Percentiles rank a stretch among this genome's conserved stretches.
These are phyloP conservation scores for Chrysocyon brachyurus DNA, from an alignment of 2,797 vertebrate species.

Conservation along the genomic window DNA sequence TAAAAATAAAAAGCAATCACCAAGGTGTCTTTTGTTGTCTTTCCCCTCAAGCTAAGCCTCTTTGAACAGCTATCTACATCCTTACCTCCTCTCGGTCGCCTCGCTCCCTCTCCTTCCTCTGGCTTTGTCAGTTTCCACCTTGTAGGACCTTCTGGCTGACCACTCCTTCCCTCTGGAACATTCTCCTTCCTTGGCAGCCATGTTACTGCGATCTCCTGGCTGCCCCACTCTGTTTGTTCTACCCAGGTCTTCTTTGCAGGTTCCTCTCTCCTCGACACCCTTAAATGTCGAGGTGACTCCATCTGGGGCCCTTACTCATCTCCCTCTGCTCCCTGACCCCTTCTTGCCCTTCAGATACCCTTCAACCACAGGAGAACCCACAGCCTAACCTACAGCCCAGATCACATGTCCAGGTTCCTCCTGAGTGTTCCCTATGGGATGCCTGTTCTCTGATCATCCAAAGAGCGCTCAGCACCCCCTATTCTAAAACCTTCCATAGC, in stretches of 20 bases:
- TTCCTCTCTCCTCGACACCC: neutral
- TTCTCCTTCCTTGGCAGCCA: neutral
- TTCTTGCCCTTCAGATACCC: neutral
- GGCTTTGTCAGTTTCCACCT: neutral
- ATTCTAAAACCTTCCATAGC: neutral
- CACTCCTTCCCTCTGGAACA: neutral
- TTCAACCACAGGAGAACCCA: neutral
- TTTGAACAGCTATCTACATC: neutral
- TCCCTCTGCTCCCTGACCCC: neutral
- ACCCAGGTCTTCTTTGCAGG: neutral
- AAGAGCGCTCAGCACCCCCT: neutral
- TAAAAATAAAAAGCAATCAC: neutral
- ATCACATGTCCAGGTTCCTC: neutral
- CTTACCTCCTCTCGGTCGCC: too few relatives aligned
- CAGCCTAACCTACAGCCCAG: neutral
- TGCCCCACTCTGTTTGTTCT: neutral
- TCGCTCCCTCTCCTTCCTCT: neutral
- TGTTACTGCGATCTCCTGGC: neutral
- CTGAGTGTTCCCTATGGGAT: neutral
- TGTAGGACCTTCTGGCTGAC: neutral
- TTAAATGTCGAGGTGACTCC: neutral
- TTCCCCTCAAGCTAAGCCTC: neutral
- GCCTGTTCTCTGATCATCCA: neutral
- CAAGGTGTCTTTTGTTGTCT: neutral
- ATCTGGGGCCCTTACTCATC: neutral